These are phyloP conservation scores for Lycocorax pyrrhopterus DNA, from an alignment of 2,113 vertebrate species.

Conservation along the genomic window DNA sequence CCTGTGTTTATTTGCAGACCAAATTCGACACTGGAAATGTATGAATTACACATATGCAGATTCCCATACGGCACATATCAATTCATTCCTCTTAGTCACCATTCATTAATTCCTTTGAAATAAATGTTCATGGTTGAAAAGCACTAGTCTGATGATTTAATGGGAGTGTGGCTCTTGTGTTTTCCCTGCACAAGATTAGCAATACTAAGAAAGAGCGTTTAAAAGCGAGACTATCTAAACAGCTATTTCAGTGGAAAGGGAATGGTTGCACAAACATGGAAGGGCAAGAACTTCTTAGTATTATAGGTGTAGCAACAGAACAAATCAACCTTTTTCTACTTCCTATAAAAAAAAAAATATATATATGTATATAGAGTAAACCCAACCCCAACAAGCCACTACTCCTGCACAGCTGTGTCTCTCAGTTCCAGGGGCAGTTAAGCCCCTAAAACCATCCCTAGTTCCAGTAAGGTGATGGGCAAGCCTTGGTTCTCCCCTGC, in stretches of 20 bases:
- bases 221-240: neutral
- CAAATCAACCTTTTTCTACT: neutral
- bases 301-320: neutral
- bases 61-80: neutral
- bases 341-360: neutral
- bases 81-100: neutral
- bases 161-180: neutral
- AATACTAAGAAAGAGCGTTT: neutral
- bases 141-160: neutral
- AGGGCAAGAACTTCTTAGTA: neutral
- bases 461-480: neutral
- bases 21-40: neutral
- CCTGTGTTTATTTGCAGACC: neutral
- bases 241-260: neutral
- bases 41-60: neutral
- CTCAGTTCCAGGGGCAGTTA: neutral
- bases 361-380: neutral
- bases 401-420: neutral
- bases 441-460: neutral
- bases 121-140: neutral
- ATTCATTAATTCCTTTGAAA: neutral
- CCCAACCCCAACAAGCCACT: rapidly evolving
- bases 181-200: neutral
- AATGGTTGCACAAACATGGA: neutral
- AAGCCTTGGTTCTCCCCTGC: neutral